phyloP scores from a whole-genome alignment of 2,888 invertebrate genomes.

The Rhodophaea formosa region DNA sequence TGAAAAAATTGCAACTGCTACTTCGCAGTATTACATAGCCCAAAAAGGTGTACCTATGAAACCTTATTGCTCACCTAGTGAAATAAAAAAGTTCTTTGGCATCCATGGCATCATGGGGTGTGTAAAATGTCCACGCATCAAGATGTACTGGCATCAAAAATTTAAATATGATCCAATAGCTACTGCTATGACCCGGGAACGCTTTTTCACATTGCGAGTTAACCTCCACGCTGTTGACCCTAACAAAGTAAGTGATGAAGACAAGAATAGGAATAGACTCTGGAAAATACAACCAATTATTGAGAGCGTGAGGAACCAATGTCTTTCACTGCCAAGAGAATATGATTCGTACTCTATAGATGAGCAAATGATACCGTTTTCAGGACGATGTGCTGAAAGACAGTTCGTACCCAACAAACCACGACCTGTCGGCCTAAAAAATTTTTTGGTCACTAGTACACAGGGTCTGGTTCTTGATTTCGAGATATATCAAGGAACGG shows the following conservation, averaged over 20 bases:
- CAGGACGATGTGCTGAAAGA: neutral
- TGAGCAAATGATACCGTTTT: neutral
- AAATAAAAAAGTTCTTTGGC: conserved; percentile 23
- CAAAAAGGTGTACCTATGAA: neutral
- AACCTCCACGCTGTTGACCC: neutral
- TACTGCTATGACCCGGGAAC: conserved; percentile 29
- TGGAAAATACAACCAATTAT: too few relatives aligned
- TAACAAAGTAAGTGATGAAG: too few relatives aligned
- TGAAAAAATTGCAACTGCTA: too few relatives aligned
- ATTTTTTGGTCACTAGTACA: neutral
- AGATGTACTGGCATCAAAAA: conserved; percentile 25
- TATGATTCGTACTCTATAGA: neutral
- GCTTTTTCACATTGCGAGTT: conserved; percentile 25
- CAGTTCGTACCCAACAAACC: neutral
- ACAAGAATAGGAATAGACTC: too few relatives aligned
- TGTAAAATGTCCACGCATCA: conserved; percentile 25
- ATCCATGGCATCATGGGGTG: conserved; percentile 27
- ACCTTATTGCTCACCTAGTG: neutral
- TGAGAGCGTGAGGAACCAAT: too few relatives aligned
- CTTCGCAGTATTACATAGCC: too few relatives aligned
- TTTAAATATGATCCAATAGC: conserved; percentile 24
- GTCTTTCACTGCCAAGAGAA: too few relatives aligned
- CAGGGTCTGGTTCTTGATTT: neutral
- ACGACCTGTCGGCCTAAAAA: neutral
- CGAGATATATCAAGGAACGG: conserved; percentile 16